Conservation (phyloP, 1,140 invertebrate species). For the Phocides pigmalion region DNA sequence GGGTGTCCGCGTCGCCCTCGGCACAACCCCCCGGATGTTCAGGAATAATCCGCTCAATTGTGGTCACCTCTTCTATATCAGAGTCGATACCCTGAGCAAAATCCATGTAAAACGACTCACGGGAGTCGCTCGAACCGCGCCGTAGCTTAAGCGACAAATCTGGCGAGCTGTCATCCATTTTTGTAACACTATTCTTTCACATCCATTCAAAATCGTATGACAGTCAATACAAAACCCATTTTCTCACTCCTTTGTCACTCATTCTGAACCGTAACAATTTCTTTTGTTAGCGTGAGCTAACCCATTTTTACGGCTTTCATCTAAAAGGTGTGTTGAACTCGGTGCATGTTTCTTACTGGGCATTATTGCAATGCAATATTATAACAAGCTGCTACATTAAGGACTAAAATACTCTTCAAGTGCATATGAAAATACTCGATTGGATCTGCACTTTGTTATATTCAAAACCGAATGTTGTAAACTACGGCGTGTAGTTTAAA, state of each 20-base stretch:
- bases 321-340: slow-evolving; percentile 29
- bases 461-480: no score
- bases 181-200: slow-evolving; percentile 59
- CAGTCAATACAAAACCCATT: slow-evolving; percentile 47
- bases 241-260: slow-evolving; percentile 55
- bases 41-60: slow-evolving; percentile 81
- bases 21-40: slow-evolving; percentile 77
- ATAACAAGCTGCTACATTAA: background rate
- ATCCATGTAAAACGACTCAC: slow-evolving; percentile 95
- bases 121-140: slow-evolving; percentile 92
- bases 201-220: slow-evolving; percentile 44
- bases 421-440: background rate
- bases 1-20: slow-evolving; percentile 82
- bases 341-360: slow-evolving; percentile 21
- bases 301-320: slow-evolving; percentile 48
- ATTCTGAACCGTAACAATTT: slow-evolving; percentile 37
- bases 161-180: slow-evolving; percentile 91
- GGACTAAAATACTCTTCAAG: background rate
- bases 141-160: slow-evolving; percentile 92
- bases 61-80: slow-evolving; percentile 93
- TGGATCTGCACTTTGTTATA: no score
- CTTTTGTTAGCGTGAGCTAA: slow-evolving; percentile 43
- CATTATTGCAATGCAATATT: slow-evolving; percentile 15
- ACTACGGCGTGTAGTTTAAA: no score
- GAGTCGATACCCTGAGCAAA: slow-evolving; percentile 94